phyloP scores from a whole-genome alignment of 2,797 vertebrate genomes.

The Chiloscyllium punctatum region DNA sequence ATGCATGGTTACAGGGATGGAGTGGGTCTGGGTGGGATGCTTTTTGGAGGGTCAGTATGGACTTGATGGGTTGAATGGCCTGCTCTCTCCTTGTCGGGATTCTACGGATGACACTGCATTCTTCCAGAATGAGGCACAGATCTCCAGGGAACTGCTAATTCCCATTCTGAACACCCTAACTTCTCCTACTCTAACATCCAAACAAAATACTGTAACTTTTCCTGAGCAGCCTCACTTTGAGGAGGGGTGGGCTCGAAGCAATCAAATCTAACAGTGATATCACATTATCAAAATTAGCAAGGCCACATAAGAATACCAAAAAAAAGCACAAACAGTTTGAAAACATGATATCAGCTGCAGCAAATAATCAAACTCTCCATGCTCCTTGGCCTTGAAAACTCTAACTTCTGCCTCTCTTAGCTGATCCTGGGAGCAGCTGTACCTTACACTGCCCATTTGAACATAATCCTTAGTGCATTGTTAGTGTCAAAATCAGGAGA shows the following conservation, averaged over 20 bases:
- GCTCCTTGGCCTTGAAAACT: background rate
- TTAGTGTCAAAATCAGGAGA: slow-evolving; percentile 25
- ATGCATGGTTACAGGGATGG: too few species aligned
- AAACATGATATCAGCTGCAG: background rate
- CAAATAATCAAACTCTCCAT: background rate
- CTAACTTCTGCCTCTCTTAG: background rate
- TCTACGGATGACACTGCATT: background rate
- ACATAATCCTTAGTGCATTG: slow-evolving; percentile 19
- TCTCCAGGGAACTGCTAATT: background rate
- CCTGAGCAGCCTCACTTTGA: background rate
- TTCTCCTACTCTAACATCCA: background rate
- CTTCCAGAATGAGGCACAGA: background rate
- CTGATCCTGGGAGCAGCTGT: slow-evolving; percentile 10
- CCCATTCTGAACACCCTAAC: background rate
- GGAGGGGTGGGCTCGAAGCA: background rate
- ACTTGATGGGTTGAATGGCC: too few species aligned
- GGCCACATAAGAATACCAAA: background rate
- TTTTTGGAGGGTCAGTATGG: too few species aligned
- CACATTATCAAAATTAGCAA: background rate
- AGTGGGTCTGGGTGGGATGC: too few species aligned
- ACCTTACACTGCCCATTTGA: background rate
- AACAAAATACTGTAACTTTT: background rate
- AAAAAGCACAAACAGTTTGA: background rate
- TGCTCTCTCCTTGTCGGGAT: too few species aligned
- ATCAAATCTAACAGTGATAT: background rate